These are phyloP conservation scores for Schizopygopsis malacanthus DNA, from an alignment of 2,797 vertebrate genomes.

Conservation along the genomic window DNA sequence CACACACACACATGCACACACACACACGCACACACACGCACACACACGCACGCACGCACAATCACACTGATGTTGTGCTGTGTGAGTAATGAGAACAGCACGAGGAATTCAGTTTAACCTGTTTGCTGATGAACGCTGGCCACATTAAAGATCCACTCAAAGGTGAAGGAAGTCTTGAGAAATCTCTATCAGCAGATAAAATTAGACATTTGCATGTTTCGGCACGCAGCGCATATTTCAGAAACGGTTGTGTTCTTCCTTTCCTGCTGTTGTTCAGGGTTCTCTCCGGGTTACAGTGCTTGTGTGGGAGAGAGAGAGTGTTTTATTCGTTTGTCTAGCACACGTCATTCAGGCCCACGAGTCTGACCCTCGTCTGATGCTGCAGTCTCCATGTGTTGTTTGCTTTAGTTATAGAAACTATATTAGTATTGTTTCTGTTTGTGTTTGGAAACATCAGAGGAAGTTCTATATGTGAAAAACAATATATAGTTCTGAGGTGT, in stretches of 20 bases:
- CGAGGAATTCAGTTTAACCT: not conserved
- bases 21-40: too few species aligned
- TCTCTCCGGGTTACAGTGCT: not conserved
- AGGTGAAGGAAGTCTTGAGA: not conserved
- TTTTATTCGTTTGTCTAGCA: slow-evolving; percentile 44
- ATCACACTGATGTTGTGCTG: not conserved
- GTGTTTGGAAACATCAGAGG: not conserved
- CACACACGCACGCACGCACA: not conserved
- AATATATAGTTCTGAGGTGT: too few species aligned
- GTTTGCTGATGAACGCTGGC: not conserved
- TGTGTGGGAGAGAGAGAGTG: slow-evolving; percentile 19
- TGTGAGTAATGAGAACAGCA: not conserved
- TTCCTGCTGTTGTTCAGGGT: not conserved
- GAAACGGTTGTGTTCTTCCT: slow-evolving; percentile 14
- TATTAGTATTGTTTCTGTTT: not conserved
- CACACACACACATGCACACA: too few species aligned
- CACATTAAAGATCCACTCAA: not conserved
- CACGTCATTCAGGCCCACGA: slow-evolving; percentile 40
- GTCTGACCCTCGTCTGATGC: slow-evolving; percentile 27
- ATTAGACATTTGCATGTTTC: slow-evolving; percentile 2
- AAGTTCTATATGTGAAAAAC: not conserved
- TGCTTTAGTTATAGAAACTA: slow-evolving; percentile 10
- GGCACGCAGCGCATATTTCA: not conserved
- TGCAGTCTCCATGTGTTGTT: slow-evolving; percentile 17
- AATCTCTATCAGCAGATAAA: not conserved